Evolutionary conservation across 2,113 vertebrate genomes (phyloP).

Genomic region (Marmota monax): DNA sequence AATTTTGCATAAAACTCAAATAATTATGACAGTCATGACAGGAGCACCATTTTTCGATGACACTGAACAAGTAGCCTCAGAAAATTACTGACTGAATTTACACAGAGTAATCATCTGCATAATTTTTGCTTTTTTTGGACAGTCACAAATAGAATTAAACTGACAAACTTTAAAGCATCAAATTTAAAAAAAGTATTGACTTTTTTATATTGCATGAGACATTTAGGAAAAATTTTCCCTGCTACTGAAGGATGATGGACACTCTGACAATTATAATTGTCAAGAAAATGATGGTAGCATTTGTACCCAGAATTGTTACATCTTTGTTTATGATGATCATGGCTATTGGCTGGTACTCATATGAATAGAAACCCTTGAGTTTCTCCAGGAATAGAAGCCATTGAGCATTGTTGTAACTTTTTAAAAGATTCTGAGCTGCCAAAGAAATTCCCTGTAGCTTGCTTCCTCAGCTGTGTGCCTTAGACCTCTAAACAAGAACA

Average conservation of each 20-base stretch:
- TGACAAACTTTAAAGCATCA: background rate
- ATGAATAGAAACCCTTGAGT: background rate
- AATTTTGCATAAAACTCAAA: background rate
- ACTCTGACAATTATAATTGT: background rate
- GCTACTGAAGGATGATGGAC: background rate
- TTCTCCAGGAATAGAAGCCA: background rate
- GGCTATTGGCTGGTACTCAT: background rate
- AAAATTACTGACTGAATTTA: constrained; percentile 56
- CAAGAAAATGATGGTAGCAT: background rate
- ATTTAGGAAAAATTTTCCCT: background rate
- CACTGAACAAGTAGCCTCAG: background rate
- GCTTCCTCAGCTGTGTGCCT: no score
- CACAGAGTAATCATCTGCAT: constrained; percentile 43
- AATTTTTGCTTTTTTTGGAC: background rate
- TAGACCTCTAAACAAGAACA: background rate
- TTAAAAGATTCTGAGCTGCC: background rate
- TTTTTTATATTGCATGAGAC: background rate
- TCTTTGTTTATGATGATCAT: background rate
- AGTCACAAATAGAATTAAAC: constrained; percentile 41
- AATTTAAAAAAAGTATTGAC: background rate
- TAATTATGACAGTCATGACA: constrained; percentile 12
- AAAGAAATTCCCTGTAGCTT: background rate
- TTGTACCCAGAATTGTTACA: background rate
- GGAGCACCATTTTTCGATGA: background rate
- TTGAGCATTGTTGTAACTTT: background rate